Conservation (phyloP, 2,113 vertebrate species). For the Trematomus loennbergii region DNA sequence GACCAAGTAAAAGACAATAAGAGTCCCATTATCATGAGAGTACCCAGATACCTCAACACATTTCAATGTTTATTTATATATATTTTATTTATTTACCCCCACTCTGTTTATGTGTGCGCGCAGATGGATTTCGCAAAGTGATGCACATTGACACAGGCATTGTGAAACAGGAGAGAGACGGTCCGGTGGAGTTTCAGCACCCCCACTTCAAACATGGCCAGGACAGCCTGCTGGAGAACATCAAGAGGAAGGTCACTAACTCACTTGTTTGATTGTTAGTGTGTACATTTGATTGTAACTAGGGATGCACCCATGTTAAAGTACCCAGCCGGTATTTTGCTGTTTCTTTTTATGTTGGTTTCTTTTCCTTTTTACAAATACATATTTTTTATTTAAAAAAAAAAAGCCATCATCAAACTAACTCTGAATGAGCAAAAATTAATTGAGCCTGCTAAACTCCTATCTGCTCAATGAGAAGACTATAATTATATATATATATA, state of each 20-base stretch:
- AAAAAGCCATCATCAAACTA: too few relatives aligned
- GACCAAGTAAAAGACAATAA: neutral
- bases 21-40: neutral
- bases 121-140: slow-evolving; percentile 98
- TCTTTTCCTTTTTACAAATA: too few relatives aligned
- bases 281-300: too few relatives aligned
- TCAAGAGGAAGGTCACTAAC: slow-evolving; percentile 92
- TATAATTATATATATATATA: too few relatives aligned
- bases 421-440: too few relatives aligned
- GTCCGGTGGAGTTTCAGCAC: slow-evolving; percentile 96
- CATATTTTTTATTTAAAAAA: too few relatives aligned
- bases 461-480: too few relatives aligned
- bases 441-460: too few relatives aligned
- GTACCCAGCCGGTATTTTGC: too few relatives aligned
- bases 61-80: neutral
- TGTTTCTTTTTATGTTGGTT: too few relatives aligned
- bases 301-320: too few relatives aligned
- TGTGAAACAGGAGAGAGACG: slow-evolving; percentile 93
- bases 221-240: slow-evolving; percentile 94
- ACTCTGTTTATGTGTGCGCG: neutral
- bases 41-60: neutral
- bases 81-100: neutral
- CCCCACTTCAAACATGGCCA: slow-evolving; percentile 94
- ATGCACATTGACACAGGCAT: slow-evolving; percentile 93
- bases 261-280: too few relatives aligned